Evolutionary conservation across 2,797 vertebrate species (phyloP).

Genomic region (Tragelaphus oryx): DNA sequence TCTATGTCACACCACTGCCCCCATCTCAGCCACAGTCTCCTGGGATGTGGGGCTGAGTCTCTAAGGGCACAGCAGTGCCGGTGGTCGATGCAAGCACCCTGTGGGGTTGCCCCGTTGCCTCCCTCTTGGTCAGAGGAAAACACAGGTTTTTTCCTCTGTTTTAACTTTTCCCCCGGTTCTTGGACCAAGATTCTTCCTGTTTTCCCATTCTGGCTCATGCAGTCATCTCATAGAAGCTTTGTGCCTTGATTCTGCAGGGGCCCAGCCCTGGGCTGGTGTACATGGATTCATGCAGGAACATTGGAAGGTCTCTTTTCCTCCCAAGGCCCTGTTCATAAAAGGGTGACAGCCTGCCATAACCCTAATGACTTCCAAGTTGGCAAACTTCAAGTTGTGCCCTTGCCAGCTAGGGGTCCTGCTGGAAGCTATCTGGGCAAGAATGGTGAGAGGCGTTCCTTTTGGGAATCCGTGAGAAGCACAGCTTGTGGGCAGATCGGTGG

Average conservation of each 20-base stretch:
- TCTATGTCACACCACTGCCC: accelerated
- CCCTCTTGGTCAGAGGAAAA: not conserved
- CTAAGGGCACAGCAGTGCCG: accelerated
- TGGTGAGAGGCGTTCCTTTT: not conserved
- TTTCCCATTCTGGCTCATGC: not conserved
- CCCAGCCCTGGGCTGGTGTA: not conserved
- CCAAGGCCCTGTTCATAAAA: not conserved
- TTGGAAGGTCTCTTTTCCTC: not conserved
- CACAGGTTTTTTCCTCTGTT: not conserved
- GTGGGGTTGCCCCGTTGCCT: not conserved
- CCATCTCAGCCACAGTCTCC: not conserved
- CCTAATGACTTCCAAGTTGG: not conserved
- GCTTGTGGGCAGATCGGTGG: not conserved
- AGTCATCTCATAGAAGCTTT: not conserved
- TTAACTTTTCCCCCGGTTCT: not conserved
- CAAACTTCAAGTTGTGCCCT: not conserved
- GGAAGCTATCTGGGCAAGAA: not conserved
- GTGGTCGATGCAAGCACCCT: not conserved
- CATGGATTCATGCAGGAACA: not conserved
- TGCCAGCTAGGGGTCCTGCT: not conserved
- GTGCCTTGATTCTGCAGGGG: not conserved
- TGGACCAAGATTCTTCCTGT: not conserved
- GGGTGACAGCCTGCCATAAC: not conserved
- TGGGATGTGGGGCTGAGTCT: not conserved
- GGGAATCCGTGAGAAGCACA: not conserved